Evolutionary conservation across 2,888 invertebrate species (phyloP).

Genomic region (Sinhomidia bicolor): DNA sequence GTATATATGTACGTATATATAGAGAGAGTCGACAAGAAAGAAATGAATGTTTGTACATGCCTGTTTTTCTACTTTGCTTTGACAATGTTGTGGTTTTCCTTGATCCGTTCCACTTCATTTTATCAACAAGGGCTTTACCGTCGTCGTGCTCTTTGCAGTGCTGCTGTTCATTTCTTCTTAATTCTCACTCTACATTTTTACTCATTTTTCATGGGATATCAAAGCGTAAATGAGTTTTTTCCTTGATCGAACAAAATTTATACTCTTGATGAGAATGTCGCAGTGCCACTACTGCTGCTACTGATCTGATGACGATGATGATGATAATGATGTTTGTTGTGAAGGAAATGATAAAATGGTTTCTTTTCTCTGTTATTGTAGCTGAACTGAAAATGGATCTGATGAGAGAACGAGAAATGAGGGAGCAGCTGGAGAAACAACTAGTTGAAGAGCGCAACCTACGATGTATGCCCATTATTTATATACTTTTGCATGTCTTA

Average conservation of each 20-base stretch:
- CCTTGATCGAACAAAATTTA: slow-evolving; percentile 47
- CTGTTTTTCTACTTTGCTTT: slow-evolving; percentile 59
- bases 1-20: too few relatives aligned
- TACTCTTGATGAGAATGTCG: slow-evolving; percentile 18
- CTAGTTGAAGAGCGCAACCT: slow-evolving; percentile 96
- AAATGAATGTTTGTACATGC: slow-evolving; percentile 49
- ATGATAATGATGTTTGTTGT: slow-evolving; percentile 22
- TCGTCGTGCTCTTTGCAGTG: slow-evolving; percentile 20
- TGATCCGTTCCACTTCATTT: slow-evolving; percentile 75
- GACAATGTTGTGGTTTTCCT: slow-evolving; percentile 75
- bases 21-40: too few relatives aligned
- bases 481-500: too few relatives aligned
- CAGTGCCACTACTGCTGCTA: background rate
- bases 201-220: slow-evolving; percentile 55
- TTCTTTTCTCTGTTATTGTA: slow-evolving; percentile 81
- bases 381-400: slow-evolving; percentile 98
- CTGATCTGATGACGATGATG: background rate
- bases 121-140: slow-evolving; percentile 62
- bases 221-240: slow-evolving; percentile 22
- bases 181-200: slow-evolving; percentile 53
- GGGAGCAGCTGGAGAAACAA: slow-evolving; percentile 96
- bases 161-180: slow-evolving; percentile 52
- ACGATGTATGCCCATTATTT: slow-evolving; percentile 91
- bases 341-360: slow-evolving; percentile 31
- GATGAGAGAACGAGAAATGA: slow-evolving; percentile 94